Base-by-base conservation (phyloP, 2,888 invertebrate genomes). In the Drosophila pseudotakahashii region DNA sequence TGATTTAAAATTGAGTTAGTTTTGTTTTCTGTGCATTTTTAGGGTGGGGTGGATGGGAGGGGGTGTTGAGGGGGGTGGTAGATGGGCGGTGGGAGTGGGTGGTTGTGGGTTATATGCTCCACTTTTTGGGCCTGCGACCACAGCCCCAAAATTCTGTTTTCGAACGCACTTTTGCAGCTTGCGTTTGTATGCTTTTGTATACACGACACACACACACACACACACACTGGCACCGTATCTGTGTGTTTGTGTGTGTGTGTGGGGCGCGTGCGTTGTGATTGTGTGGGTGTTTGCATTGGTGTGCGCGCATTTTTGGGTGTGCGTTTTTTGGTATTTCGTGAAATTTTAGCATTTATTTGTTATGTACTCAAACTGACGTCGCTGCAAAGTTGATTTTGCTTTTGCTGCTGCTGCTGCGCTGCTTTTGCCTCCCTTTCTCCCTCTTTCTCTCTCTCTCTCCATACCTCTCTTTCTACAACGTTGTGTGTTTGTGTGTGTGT, bases 271-370 rank as follows among this genome's bases (percentile, higher is more conserved):
- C 44, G 59, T 62, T 58, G 50, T 23, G 45, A 6, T 19, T 37
- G 63, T 52, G 30, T 53, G 51, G 44, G 52, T 50, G 58, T 63
- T 59, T 64, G 64, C 48, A 48, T 73, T 63, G 39, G 50, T 71
- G 68, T 57, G 53, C 23, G 57, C 58, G 67, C 53, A 76, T 76
- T 77, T 67, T 77, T 85, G 78, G 75, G 77, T 77, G 77, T 79
- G 84, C 73, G 76, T 79, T 87, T 83, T 62, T 80, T 82, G 69
- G 73, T 69, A 58, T 78, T 75, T 73, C 71, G 80, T 79, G 77
- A 81, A 88, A 81, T 86, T 85, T 86, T 88, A 83, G 86, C 83
- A 88, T 87, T 88, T 83, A 83, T 86, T 82, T 88, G 87, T 82
- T 88, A 88, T 85, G 87, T 85, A 80, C 84, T 79, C 69, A 71